Evolutionary conservation across 2,113 vertebrate genomes (phyloP).

Genomic region (Dermatemys mawii): DNA sequence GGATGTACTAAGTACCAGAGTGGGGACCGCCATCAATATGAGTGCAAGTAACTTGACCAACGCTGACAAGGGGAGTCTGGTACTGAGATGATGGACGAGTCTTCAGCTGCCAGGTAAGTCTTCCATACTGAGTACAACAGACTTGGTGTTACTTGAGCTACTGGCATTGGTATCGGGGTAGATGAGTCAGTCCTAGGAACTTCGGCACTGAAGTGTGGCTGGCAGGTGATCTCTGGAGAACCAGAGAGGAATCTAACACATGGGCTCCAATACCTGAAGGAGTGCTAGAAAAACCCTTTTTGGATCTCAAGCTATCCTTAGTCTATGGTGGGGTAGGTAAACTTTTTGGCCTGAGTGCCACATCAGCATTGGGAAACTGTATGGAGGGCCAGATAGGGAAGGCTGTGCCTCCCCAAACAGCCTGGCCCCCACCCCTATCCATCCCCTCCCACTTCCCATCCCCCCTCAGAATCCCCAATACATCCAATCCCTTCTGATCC

Average conservation of each 20-base stretch:
- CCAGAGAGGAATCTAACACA: not conserved
- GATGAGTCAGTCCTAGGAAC: not conserved
- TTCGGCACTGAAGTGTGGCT: not conserved
- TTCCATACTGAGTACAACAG: not conserved
- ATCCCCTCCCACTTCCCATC: no score
- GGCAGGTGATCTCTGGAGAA: not conserved
- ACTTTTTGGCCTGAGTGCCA: no score
- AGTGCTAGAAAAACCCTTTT: not conserved
- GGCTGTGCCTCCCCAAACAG: no score
- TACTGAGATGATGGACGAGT: not conserved
- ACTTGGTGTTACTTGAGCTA: not conserved
- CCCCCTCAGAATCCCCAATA: no score
- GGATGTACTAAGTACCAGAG: not conserved
- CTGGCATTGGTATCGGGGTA: not conserved
- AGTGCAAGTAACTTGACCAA: not conserved
- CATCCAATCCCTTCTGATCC: no score
- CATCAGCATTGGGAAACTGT: no score
- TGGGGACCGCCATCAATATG: not conserved
- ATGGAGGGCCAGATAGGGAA: no score
- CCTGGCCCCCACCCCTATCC: no score
- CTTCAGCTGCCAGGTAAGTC: not conserved
- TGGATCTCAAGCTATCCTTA: not conserved
- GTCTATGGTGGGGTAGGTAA: no score
- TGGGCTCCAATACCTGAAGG: not conserved
- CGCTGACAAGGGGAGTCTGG: not conserved